Base-by-base conservation (phyloP, 1,140 invertebrate genomes). In the Drosophila ironensis region DNA sequence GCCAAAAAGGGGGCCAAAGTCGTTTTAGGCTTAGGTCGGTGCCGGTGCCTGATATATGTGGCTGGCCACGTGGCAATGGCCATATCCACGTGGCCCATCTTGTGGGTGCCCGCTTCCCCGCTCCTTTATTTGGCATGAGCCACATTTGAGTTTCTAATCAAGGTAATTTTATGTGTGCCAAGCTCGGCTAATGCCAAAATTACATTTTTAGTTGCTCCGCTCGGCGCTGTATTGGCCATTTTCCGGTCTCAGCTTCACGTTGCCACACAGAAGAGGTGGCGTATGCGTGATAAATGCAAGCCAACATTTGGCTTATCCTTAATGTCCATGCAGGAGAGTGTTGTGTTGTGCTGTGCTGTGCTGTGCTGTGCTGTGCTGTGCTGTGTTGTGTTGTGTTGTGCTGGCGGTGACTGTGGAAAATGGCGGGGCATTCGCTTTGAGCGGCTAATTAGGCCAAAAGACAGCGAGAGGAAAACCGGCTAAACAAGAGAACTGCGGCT, bases 111-210 rank as follows among this genome's bases (percentile, higher is more conserved):
- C 30, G 4, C 30, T 33, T 33, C 11, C 9, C 6, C 11, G 40
- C 45, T 28, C 60, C 38, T 71, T 80, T 59, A 67, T 70, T 69
- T 53, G 59, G 56, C 46, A 40, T 45, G 40, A 54, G 56, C 44
- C 61, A 40, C 68, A 82, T 81, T 82, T 77, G 69, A 67, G 78
- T 86, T 86, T 84, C 80, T 84, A 86, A 84, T 84, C 80, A 84
- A 86, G 80, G 74, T 86, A 74, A 80, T 84, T 84, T 84, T 84
- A 84, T 84, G 80, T 86, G 57, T 71, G 71, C 66, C 70, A 74
- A 78, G 80, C 78, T 72, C 63, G 61, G 56, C 69, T 84, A 82
- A 84, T 82, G 78, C 78, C 78, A 69, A 82, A 82, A 82, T 82
- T 84, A 82, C 78, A 84, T 86, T 84, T 82, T 86, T 74, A 78